Evolutionary conservation across 1,140 invertebrate species (phyloP).

Genomic region (Anagrus nilaparvatae): DNA sequence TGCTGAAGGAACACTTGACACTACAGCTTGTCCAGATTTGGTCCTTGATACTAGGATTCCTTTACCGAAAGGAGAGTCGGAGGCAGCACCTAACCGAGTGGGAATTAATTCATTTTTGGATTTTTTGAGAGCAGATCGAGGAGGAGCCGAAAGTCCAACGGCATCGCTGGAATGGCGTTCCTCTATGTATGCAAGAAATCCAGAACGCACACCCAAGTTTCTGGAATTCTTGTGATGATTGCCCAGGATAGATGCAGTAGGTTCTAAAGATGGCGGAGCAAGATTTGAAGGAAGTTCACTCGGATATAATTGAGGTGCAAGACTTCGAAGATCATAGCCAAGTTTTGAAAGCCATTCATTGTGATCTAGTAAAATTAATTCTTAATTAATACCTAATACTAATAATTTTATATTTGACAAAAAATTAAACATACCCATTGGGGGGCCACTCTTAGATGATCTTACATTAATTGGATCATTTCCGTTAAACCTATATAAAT

Average conservation of each 20-base stretch:
- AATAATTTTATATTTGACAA: background rate
- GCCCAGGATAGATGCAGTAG: constrained; percentile 49
- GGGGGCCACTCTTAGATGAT: constrained; percentile 51
- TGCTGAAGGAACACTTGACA: constrained; percentile 75
- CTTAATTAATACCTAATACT: background rate
- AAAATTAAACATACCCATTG: constrained; percentile 48
- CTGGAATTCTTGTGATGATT: constrained; percentile 38
- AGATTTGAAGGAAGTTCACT: constrained; percentile 51
- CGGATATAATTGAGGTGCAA: constrained; percentile 74
- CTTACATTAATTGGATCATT: constrained; percentile 87
- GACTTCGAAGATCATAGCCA: constrained; percentile 75
- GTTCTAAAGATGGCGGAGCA: constrained; percentile 49
- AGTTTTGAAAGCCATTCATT: constrained; percentile 72
- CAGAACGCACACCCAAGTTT: constrained; percentile 58
- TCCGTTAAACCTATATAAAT: constrained; percentile 82
- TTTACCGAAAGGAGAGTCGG: constrained; percentile 81
- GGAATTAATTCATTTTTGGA: constrained; percentile 58
- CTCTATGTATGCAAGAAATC: constrained; percentile 66
- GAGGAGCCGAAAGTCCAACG: constrained; percentile 58
- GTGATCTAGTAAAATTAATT: constrained; percentile 54
- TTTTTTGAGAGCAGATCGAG: constrained; percentile 62
- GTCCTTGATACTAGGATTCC: constrained; percentile 80
- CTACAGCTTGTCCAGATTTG: constrained; percentile 65
- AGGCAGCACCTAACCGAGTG: constrained; percentile 59
- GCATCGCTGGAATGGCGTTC: constrained; percentile 64